These are phyloP conservation scores for Zaprionus tsacasi DNA, from an alignment of 1,140 invertebrate species.

Conservation along the genomic window DNA sequence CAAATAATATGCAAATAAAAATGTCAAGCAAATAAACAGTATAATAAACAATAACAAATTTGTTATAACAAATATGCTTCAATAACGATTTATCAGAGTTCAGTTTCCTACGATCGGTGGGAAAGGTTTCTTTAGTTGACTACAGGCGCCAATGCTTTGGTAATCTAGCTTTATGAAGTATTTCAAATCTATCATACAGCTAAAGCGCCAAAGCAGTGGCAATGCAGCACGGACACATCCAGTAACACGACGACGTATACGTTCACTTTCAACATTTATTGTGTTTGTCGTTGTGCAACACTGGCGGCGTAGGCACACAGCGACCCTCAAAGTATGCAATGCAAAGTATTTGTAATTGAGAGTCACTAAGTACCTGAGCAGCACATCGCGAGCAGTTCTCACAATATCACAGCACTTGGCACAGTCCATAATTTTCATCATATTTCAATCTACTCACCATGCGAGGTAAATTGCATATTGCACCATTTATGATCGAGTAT, in stretches of 20 bases:
- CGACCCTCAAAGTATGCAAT: conserved; percentile 85
- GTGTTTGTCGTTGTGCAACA: conserved; percentile 23
- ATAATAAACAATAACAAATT: conserved; percentile 14
- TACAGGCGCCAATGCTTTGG: conserved; percentile 90
- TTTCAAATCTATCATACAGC: conserved; percentile 92
- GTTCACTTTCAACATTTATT: conserved; percentile 5
- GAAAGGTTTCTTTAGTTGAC: conserved; percentile 10
- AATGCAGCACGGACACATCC: conserved; percentile 32
- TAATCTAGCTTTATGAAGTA: conserved; percentile 97
- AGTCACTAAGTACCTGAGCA: conserved; percentile 93
- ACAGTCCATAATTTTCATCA: neutral
- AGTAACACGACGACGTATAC: neutral
- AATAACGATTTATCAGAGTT: neutral
- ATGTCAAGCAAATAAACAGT: conserved; percentile 46
- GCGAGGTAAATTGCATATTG: conserved; percentile 86
- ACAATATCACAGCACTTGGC: neutral
- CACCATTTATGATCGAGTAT: conserved; percentile 93
- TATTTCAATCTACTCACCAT: conserved; percentile 75
- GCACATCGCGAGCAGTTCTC: neutral
- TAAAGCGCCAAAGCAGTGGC: conserved; percentile 96
- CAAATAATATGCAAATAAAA: conserved; percentile 82
- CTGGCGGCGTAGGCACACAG: conserved; percentile 85
- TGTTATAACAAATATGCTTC: neutral
- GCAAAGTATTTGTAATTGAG: conserved; percentile 86
- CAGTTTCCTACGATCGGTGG: neutral